Conservation (phyloP, 2,113 vertebrate species). For the Dolichallabes microphthalmus region DNA sequence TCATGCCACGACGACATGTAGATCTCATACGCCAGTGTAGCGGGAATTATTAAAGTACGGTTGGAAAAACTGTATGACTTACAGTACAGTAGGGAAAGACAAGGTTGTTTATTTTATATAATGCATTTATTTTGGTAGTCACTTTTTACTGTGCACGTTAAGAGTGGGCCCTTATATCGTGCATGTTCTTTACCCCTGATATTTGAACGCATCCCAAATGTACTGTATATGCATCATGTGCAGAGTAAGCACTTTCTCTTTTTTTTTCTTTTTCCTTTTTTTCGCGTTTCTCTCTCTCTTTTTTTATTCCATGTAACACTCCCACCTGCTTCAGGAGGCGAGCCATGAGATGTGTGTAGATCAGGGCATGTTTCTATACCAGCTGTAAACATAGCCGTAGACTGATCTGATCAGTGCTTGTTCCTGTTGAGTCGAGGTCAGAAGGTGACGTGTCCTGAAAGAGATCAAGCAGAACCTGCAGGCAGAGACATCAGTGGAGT, state of each 20-base stretch:
- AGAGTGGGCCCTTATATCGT: not conserved
- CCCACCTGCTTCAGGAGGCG: not conserved
- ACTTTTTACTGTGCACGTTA: not conserved
- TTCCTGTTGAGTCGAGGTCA: not conserved
- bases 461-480: not conserved
- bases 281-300: not conserved
- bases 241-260: not conserved
- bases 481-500: not conserved
- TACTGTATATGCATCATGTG: not conserved
- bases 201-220: not conserved
- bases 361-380: not conserved
- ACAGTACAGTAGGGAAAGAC: not conserved
- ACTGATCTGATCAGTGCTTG: not conserved
- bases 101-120: not conserved
- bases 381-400: not conserved
- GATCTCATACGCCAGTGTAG: constrained; percentile 6
- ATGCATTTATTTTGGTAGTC: not conserved
- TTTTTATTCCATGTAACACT: not conserved
- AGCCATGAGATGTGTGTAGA: constrained; percentile 4
- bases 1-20: not conserved
- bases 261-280: not conserved
- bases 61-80: not conserved
- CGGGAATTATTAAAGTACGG: not conserved
- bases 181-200: constrained; percentile 11
- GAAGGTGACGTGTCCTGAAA: not conserved